Base-by-base conservation (phyloP, 2,113 vertebrate genomes). In the Nycticebus coucang region DNA sequence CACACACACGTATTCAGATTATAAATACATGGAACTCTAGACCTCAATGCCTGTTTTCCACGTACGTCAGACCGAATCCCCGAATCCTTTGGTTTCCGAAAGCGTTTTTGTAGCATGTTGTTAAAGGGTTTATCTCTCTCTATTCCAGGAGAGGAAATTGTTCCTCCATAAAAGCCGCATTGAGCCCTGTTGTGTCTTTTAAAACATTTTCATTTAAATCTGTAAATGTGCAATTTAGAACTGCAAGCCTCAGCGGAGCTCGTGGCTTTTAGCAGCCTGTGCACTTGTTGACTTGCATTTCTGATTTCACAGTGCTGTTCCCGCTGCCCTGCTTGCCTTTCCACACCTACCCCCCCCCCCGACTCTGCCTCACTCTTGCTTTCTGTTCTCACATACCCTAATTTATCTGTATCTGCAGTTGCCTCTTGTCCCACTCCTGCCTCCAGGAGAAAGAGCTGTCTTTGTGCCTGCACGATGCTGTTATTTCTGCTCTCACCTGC, bases 61-160 rank as follows among this genome's bases (percentile, higher is more conserved):
- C 1, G 21, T 13, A 0, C 80, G 50, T 79, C 19, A 55, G 71
- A 57, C 37, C 17, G 45, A 50, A n/a, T 92, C 3, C 64, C 37
- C 17, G 45, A 50, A n/a, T 92, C 3, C 64, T 95, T 89, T 69
- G 37, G 62, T 87, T 81, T 95, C 64, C 10, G 62, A 41, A n/a
- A 93, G 87, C 74, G 85, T 92, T 33, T 57, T 5, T 55, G 18
- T 84, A 71, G 80, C 28, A 85, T 35, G 88, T 62, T 12, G 50
- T 0, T 75, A 80, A 81, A 71, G 50, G 15, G 72, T 95, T 93
- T n/a, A 45, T 77, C 30, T 86, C 71, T 64, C 35, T 86, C 80
- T 82, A 60, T 66, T 92, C 35, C 81, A 53, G 71, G 78, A 90
- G 53, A 91, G 53, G 68, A 96, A 87, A 55, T 91, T 60, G 22